Evolutionary conservation across 2,797 vertebrate genomes (phyloP), one percentile per base, ranked within the genome.

Genomic region (Karalla daura): DNA sequence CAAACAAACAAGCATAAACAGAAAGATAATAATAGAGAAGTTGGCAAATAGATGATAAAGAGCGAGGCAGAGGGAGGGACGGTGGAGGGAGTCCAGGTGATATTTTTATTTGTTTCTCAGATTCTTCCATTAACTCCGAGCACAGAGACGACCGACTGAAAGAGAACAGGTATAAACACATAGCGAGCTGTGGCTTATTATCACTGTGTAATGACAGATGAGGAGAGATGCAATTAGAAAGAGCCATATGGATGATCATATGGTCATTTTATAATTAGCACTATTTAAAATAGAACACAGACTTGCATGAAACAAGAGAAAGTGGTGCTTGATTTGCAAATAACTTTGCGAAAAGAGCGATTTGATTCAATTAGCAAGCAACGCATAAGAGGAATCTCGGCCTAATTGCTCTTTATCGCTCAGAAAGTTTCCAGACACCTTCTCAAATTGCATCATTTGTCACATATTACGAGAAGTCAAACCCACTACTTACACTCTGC

Each of bases 161-260:
- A 80, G 61, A 86, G 74, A 84, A 77, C 74, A 87, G 86, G 76
- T 73, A 78, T 53, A 64, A 81, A 78, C 83, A 80, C 61, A 82
- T 70, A 76, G 37, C 72, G 73, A 78, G 80, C 81, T 69, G 84
- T 52, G 70, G 81, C 78, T 86, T 85, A 80, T 86, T 86, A 82
- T 74, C 73, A 73, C 63, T 63, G 74, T 74, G 70, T 70, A 81
- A 87, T 77, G 80, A 78, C 81, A 88, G 85, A 88, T 74, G 80
- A 90, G 82, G 83, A 63, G 82, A 84, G 81, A 86, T 32, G 78
- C 88, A 91, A 90, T 91, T 90, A 91, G 70, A 89, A 88, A 43
- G 58, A 70, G 81, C 89, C 90, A 91, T 91, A 91, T 91, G 90
- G 88, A 86, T 75, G 86, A 90, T 90, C 90, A 88, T 90, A 91